Conservation (phyloP, 2,888 invertebrate genomes). For the Sussaba pulchella region DNA sequence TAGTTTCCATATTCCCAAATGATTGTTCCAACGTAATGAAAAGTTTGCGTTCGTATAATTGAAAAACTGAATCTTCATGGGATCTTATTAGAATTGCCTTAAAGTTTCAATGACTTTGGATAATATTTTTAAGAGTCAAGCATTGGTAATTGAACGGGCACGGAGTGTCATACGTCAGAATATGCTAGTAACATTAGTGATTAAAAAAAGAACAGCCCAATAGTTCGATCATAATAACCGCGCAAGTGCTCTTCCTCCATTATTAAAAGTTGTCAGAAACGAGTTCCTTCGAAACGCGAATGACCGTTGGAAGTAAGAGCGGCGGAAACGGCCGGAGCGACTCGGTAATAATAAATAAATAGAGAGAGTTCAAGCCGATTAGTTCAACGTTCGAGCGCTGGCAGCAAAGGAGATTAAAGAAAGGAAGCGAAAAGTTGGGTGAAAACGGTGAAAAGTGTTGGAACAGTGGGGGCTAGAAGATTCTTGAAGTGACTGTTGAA, state of each 20-base stretch:
- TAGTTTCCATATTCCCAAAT: too few species aligned
- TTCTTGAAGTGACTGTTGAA: constrained; percentile 44
- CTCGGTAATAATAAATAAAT: constrained; percentile 25
- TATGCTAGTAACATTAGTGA: too few species aligned
- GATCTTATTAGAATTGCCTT: too few species aligned
- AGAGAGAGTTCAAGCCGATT: constrained; percentile 20
- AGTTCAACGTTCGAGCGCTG: constrained; percentile 2
- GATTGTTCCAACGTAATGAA: too few species aligned
- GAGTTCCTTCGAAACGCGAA: neutral
- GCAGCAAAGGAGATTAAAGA: neutral
- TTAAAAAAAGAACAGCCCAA: too few species aligned
- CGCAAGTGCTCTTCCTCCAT: neutral
- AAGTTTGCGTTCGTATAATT: too few species aligned
- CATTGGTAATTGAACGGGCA: too few species aligned
- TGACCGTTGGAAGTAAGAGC: constrained; percentile 1
- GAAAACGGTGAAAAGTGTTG: constrained; percentile 11
- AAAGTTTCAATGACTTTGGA: too few species aligned
- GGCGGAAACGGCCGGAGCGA: neutral
- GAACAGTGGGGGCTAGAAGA: constrained; percentile 6
- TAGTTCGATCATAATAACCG: neutral
- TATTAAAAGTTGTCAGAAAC: neutral
- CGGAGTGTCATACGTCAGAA: too few species aligned
- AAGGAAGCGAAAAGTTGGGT: constrained; percentile 25
- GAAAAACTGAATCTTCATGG: too few species aligned
- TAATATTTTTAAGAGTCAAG: too few species aligned